Evolutionary conservation across 2,797 vertebrate species (phyloP), one percentile per base, ranked within the genome.

Genomic region (Parauchenoglanis ngamensis): DNA sequence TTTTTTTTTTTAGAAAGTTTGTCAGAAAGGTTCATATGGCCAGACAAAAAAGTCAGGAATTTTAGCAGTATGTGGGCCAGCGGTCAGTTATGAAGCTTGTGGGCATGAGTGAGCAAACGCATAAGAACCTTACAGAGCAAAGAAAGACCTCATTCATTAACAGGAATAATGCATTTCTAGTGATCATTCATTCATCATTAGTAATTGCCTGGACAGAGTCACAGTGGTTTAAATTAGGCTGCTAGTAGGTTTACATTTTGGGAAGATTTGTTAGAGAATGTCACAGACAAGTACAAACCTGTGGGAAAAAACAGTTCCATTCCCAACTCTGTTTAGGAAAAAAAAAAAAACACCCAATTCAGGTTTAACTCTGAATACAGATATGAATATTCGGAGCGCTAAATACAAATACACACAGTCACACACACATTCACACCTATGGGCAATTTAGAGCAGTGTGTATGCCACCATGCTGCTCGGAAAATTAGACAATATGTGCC

Each of bases 401-500:
- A 44, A 59, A n/a, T 59, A 25, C 78, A 61, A 35, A 80, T 82
- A 59, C 77, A 59, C 54, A 49, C 17, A 52, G 21, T 67, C 80
- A 52, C 44, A 68, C 28, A 52, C 46, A 31, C 28, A 52, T 31
- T 83, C 63, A 83, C 81, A 83, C 46, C 10, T 31, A 12, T 83
- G 44, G n/a, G 63, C n/a, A 83, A 23, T 83, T 54, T 54, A 35
- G n/a, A 83, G 13, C n/a, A 54, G 46, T 68, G 52, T 79, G 35
- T 80, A 65, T 65, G 35, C 25, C 40, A 46, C 35, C 2, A 2
- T n/a, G 59, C 21, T 79, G 54, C 77, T 79, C 21, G 13, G 19
- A 15, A 23, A 40, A 76, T 52, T 1, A 12, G 49, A 28, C 11
- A 77, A 28, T 35, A 56, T 56, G 28, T 73, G 23, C 0, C 40